Base-by-base conservation (phyloP, 2,888 invertebrate species). In the Sarcophaga carnaria region DNA sequence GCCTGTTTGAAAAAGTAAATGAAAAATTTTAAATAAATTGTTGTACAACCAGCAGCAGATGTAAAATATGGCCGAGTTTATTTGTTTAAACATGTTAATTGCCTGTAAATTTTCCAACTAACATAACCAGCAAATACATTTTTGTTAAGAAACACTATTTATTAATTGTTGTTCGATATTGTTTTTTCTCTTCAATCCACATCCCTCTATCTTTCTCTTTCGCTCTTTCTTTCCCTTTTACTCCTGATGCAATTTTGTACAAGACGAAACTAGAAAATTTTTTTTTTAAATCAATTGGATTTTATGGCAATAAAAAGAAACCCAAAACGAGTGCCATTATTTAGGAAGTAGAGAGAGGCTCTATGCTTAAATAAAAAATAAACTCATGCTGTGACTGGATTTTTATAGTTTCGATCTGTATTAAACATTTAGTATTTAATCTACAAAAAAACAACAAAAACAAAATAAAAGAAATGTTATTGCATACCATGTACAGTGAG, bases 341-440 rank as follows among this genome's bases (percentile, higher is more conserved):
- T 54, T 69, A 62, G 47, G 75, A 69, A 70, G 60, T 72, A 47
- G 11, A 62, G 49, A 83, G 17, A 14, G 54, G 54, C 54, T 54
- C 12, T 14, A 5, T 5, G 5, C 10, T 14, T 54, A 54, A 54
- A 54, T 54, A 14, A 54, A 54, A 54, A 72, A 83, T 72, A 72
- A 78, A 71, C 20, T 4, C 77, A 66, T 25, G 64, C 83, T 83
- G 74, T 74, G 83, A 4, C 66, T 72, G 72, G 14, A 2, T 77
- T 62, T 59, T 80, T 62, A 37, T 37, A 62, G 67, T 27, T 62
- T 67, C 8, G 20, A 62, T 49, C 20, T 69, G 3, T 12, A 74
- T 72, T 60, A 74, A 54, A 54, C 54, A 54, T 54, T 54, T 12
- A 54, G 54, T 54, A 17, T 17, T 54, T 54, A 14, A 54, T 14